A percentile compares a stretch with the other conserved stretches of the same genome.
Conservation (phyloP, 2,888 invertebrate species). For the Lomographa bimaculata region DNA sequence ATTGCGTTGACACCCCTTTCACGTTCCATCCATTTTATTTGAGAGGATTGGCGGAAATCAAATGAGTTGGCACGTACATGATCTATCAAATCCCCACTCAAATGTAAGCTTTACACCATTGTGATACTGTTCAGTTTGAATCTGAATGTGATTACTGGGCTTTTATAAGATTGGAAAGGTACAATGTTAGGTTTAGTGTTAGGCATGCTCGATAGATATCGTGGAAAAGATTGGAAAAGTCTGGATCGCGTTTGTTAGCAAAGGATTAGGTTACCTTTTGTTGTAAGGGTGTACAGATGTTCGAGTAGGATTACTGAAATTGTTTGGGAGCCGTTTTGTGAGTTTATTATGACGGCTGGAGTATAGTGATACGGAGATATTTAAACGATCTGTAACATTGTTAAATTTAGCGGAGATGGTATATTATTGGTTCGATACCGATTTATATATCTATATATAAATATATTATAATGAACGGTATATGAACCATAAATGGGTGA, state of each 20-base stretch:
- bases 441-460: no score
- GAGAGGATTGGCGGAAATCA: conserved; percentile 37
- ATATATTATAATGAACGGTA: no score
- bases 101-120: conserved; percentile 18
- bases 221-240: conserved; percentile 18
- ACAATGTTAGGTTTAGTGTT: conserved; percentile 21
- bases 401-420: no score
- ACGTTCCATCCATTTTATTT: conserved; percentile 36
- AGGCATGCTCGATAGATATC: conserved; percentile 13
- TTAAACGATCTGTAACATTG: no score
- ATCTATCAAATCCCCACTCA: conserved; percentile 9
- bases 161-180: conserved; percentile 24
- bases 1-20: conserved; percentile 34
- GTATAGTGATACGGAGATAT: no score
- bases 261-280: not conserved
- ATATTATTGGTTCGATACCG: no score
- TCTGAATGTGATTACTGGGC: conserved; percentile 13
- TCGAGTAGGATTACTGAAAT: no score
- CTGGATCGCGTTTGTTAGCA: conserved; percentile 9
- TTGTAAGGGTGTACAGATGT: not conserved
- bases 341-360: no score
- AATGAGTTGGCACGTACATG: conserved; percentile 30
- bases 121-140: conserved; percentile 13
- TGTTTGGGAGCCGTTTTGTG: no score
- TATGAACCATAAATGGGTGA: no score